phyloP scores from a whole-genome alignment of 2,888 invertebrate genomes.

The Eupelmus urozonus region DNA sequence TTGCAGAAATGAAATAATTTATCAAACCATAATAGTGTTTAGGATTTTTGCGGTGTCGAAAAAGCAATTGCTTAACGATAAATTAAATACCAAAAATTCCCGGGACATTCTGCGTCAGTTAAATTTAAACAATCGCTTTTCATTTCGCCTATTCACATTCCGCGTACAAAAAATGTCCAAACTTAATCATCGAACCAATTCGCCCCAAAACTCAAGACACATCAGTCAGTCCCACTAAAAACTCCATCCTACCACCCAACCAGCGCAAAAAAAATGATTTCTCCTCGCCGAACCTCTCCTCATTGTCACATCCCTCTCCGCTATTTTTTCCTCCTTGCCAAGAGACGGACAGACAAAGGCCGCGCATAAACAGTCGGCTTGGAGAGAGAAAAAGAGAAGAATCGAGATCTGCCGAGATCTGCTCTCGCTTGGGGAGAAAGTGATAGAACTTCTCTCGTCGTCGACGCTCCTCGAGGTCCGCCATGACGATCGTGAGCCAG shows the following conservation, averaged over 20 bases:
- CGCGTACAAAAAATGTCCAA: no score
- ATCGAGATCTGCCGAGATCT: constrained; percentile 58
- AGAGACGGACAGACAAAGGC: neutral
- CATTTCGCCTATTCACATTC: no score
- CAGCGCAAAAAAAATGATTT: neutral
- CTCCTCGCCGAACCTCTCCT: neutral
- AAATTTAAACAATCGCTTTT: no score
- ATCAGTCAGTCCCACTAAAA: neutral
- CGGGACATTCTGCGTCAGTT: no score
- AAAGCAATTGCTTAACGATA: no score
- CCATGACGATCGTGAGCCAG: constrained; percentile 71
- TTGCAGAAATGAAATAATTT: neutral
- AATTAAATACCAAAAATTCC: no score
- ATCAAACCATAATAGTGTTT: no score
- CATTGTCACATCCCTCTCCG: neutral
- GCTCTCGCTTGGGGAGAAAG: constrained; percentile 65
- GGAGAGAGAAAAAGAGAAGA: constrained; percentile 20
- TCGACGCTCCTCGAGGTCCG: constrained; percentile 16
- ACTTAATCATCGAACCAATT: no score
- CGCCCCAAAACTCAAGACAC: no score
- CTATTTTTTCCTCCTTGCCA: neutral
- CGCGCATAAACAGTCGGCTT: constrained; percentile 37
- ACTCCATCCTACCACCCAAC: neutral
- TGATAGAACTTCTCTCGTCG: constrained; percentile 64
- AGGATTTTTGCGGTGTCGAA: no score